phyloP scores from a whole-genome alignment of 2,113 vertebrate species.

The Micronisus gabar region DNA sequence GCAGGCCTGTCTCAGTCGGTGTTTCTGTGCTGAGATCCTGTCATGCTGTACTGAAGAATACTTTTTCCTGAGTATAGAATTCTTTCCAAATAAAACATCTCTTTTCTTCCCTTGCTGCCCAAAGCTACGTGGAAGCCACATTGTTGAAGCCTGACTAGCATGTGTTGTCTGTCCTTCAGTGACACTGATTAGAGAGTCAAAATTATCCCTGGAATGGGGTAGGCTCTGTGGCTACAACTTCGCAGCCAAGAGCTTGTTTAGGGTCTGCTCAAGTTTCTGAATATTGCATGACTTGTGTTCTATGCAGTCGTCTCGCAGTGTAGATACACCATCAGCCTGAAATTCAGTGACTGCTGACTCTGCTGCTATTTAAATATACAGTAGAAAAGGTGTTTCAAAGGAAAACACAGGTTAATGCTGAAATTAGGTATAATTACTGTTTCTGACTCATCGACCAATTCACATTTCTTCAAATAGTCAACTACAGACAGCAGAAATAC shows the following conservation, averaged over 20 bases:
- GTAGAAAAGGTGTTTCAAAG: neutral
- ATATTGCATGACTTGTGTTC: fast-evolving
- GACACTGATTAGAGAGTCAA: fast-evolving
- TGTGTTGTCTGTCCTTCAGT: neutral
- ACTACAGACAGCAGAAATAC: fast-evolving
- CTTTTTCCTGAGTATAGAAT: neutral
- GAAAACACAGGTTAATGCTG: neutral
- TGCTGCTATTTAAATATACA: neutral
- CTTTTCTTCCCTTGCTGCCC: neutral
- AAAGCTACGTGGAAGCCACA: fast-evolving
- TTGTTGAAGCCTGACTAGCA: neutral
- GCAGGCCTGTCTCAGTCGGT: neutral
- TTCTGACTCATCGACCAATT: neutral
- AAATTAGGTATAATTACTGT: neutral
- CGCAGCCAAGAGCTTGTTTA: neutral
- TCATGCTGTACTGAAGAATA: neutral
- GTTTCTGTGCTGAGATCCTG: neutral
- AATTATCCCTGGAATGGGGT: too few relatives aligned
- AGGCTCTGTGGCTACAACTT: neutral
- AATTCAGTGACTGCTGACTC: fast-evolving
- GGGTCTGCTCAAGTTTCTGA: neutral
- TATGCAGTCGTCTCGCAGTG: fast-evolving
- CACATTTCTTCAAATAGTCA: neutral
- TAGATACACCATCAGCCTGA: neutral
- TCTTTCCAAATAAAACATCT: neutral